These are phyloP conservation scores for Turritopsis rubra DNA, from an alignment of 30 jellyfish, hydroid and myxozoan genomes.

Conservation along the genomic window DNA sequence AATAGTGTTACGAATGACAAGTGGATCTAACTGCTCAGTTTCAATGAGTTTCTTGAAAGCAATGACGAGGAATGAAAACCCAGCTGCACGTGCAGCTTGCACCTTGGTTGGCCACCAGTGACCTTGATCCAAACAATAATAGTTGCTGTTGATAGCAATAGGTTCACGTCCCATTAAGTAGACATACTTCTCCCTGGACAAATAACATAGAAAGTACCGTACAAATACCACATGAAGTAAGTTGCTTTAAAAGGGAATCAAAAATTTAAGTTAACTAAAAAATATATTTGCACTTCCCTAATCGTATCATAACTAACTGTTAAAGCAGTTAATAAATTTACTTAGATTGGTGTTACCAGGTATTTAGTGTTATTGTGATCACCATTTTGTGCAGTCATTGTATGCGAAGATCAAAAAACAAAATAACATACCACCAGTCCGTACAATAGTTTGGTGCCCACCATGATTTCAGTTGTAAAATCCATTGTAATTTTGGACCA, in stretches of 20 bases:
- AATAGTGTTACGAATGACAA: constrained; percentile 72
- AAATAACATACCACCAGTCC: constrained; percentile 82
- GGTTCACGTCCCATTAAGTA: constrained; percentile 95
- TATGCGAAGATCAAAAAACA: neutral
- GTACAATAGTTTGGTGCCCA: constrained; percentile 96
- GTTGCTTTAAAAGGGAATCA: too few species aligned
- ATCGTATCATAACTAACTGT: too few species aligned
- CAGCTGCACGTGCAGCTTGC: constrained; percentile 94
- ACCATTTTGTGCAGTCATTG: neutral
- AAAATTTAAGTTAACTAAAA: too few species aligned
- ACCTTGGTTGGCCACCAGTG: constrained; percentile 84
- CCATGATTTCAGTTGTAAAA: constrained; percentile 91
- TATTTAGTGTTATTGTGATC: too few species aligned
- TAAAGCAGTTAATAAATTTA: too few species aligned
- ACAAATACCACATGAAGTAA: neutral
- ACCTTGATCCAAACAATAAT: constrained; percentile 89
- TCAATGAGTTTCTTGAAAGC: constrained; percentile 52
- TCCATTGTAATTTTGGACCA: constrained; percentile 90
- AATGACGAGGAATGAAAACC: constrained; percentile 40
- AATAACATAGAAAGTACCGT: neutral
- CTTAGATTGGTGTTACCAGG: too few species aligned
- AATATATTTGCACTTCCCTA: too few species aligned
- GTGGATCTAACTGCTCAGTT: constrained; percentile 76
- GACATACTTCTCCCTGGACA: constrained; percentile 91
- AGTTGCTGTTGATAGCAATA: constrained; percentile 80